phyloP scores from a whole-genome alignment of 2,113 vertebrate genomes.

The Bothrops jararaca region DNA sequence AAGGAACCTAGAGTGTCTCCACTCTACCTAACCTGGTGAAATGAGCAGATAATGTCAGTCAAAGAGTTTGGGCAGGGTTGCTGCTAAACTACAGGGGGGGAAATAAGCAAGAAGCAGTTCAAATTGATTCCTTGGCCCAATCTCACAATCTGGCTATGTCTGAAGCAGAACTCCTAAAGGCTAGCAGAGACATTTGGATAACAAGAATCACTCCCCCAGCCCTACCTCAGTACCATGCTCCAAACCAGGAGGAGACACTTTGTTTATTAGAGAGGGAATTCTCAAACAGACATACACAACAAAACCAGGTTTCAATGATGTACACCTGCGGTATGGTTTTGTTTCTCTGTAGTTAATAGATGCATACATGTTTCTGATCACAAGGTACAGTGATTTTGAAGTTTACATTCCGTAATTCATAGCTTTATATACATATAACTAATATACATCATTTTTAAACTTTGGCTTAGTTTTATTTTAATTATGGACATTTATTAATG shows the following conservation, averaged over 20 bases:
- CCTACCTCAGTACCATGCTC: not conserved
- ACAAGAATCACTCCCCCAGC: not conserved
- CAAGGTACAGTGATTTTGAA: not conserved
- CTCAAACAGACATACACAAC: not conserved
- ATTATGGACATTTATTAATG: not conserved
- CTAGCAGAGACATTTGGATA: no score
- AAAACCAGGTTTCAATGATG: not conserved
- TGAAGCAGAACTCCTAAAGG: not conserved
- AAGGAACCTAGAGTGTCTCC: not conserved
- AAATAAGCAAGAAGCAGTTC: not conserved
- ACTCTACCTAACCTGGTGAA: not conserved
- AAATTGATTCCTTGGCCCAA: not conserved
- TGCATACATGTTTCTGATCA: not conserved
- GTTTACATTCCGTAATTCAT: not conserved
- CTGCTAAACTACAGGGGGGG: not conserved
- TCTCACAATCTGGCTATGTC: not conserved
- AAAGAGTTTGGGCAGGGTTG: not conserved
- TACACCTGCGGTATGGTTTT: slow-evolving; percentile 8
- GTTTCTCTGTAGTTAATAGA: not conserved
- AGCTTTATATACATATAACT: no score
- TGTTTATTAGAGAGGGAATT: not conserved
- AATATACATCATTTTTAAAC: not conserved
- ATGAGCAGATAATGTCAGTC: not conserved
- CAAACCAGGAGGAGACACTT: not conserved
- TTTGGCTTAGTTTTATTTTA: not conserved